These are phyloP conservation scores for Thymelicus sylvestris DNA, from an alignment of 2,888 invertebrate species.

Conservation along the genomic window DNA sequence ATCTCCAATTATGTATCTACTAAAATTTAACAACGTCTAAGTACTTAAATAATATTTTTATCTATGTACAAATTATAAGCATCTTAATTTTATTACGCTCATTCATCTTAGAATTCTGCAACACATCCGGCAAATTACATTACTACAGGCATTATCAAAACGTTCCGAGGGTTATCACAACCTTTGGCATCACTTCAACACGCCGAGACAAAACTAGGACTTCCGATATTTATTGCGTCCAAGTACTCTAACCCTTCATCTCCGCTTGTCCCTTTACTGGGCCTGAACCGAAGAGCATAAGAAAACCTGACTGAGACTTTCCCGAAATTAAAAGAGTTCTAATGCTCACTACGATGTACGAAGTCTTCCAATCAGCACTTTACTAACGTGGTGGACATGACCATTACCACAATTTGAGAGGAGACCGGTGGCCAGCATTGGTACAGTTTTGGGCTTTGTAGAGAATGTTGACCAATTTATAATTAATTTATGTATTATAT, in stretches of 20 bases:
- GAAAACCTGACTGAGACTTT: no score
- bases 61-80: not conserved
- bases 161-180: conserved; percentile 64
- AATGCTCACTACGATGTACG: no score
- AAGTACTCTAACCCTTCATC: not conserved
- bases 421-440: not conserved
- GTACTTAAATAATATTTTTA: not conserved
- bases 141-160: conserved; percentile 56
- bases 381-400: no score
- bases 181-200: conserved; percentile 69
- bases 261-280: not conserved
- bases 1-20: not conserved
- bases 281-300: no score
- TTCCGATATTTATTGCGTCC: conserved; percentile 37
- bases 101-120: conserved; percentile 35
- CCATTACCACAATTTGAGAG: no score
- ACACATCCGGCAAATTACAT: conserved; percentile 75
- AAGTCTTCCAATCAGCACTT: no score
- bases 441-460: not conserved
- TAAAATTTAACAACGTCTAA: not conserved
- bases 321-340: no score
- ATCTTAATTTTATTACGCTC: not conserved
- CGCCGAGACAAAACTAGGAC: conserved; percentile 48
- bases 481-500: no score
- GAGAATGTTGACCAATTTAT: no score